Evolutionary conservation across 2,113 vertebrate species (phyloP).

Genomic region (Clarias batrachus): DNA sequence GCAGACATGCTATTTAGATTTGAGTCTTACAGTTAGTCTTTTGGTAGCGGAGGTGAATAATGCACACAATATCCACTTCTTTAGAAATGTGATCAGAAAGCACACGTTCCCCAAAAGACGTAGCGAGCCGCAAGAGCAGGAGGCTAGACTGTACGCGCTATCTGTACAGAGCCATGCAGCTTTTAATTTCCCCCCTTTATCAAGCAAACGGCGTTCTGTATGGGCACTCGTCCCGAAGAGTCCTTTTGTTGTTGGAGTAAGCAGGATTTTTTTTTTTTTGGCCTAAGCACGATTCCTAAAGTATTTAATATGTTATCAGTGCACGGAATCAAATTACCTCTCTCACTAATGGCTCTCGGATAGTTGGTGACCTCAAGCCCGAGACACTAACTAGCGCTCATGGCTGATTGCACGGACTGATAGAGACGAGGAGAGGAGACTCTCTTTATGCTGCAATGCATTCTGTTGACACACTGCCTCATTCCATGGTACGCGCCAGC

Average conservation of each 20-base stretch:
- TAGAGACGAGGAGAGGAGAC: slow-evolving; percentile 35
- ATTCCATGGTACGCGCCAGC: slow-evolving; percentile 23
- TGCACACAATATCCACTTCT: slow-evolving; percentile 12
- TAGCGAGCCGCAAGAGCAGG: background rate
- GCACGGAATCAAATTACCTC: slow-evolving; percentile 51
- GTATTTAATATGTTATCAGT: slow-evolving; percentile 56
- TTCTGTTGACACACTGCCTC: slow-evolving; percentile 28
- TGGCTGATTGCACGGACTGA: slow-evolving; percentile 46
- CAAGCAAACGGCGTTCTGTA: slow-evolving; percentile 33
- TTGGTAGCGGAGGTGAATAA: slow-evolving; percentile 25
- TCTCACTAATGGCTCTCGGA: slow-evolving; percentile 45
- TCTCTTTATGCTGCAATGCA: slow-evolving; percentile 45
- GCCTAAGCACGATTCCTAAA: slow-evolving; percentile 52
- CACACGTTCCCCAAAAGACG: background rate
- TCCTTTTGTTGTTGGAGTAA: slow-evolving; percentile 43
- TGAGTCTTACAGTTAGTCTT: background rate
- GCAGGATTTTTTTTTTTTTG: slow-evolving; percentile 44
- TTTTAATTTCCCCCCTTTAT: slow-evolving; percentile 50
- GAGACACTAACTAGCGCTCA: slow-evolving; percentile 40
- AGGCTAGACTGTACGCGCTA: slow-evolving; percentile 1
- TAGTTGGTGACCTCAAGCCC: slow-evolving; percentile 41
- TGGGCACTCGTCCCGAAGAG: slow-evolving; percentile 34
- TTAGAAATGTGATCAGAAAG: slow-evolving; percentile 31
- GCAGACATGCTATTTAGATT: slow-evolving; percentile 20
- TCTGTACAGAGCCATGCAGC: slow-evolving; percentile 10